Percentiles rank a stretch among this genome's conserved stretches.
Conservation (phyloP, 92 coral and sea anemone species). For the Pocillopora grandis region DNA sequence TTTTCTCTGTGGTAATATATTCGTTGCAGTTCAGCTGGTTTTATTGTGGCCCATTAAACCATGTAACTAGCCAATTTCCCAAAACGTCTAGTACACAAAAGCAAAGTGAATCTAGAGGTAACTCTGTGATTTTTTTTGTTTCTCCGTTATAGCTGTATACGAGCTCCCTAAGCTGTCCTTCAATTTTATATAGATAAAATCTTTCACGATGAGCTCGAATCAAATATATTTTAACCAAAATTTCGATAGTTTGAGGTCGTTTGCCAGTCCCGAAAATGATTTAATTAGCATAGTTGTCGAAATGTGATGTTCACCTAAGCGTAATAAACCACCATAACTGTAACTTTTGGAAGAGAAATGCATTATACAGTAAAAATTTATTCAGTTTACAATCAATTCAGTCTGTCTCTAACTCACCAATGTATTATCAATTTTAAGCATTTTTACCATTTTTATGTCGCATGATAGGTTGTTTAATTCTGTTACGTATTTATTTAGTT, state of each 20-base stretch:
- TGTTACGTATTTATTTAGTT: not conserved
- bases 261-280: not conserved
- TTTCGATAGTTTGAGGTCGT: not conserved
- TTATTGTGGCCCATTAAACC: conserved; percentile 27
- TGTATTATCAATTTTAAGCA: too few species aligned
- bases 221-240: not conserved
- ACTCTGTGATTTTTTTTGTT: too few species aligned
- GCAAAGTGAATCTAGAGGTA: not conserved
- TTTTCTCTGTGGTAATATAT: not conserved
- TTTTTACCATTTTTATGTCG: too few species aligned
- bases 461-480: not conserved
- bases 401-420: too few species aligned
- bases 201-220: not conserved
- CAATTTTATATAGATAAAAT: too few species aligned
- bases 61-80: conserved; percentile 10
- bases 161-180: too few species aligned
- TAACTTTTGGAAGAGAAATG: too few species aligned
- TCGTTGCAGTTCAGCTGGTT: conserved; percentile 11
- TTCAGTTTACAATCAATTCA: not conserved
- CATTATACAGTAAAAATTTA: not conserved
- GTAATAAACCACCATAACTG: too few species aligned
- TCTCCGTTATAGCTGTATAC: too few species aligned
- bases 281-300: not conserved
- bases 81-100: not conserved
- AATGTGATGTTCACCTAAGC: too few species aligned